Conservation (phyloP, 2,888 invertebrate genomes). For the Aromia moschata region DNA sequence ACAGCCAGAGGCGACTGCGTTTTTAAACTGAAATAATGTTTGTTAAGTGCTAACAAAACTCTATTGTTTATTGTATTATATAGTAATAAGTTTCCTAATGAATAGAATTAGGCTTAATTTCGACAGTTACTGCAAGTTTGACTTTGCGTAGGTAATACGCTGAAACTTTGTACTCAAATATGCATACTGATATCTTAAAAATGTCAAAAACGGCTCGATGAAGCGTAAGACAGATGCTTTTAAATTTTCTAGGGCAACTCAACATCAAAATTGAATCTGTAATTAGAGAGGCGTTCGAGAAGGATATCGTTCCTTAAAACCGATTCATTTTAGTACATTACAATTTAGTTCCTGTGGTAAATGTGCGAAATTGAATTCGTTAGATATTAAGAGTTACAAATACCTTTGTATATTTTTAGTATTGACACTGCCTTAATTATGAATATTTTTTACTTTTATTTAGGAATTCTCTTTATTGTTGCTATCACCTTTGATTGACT, state of each 20-base stretch:
- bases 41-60: constrained; percentile 42
- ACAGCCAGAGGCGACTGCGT: constrained; percentile 30
- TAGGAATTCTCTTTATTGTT: constrained; percentile 30
- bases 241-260: constrained; percentile 16
- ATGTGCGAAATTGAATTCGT: constrained; percentile 13
- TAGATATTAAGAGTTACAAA: constrained; percentile 27
- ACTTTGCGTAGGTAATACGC: constrained; percentile 14
- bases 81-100: constrained; percentile 37
- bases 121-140: constrained; percentile 8
- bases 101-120: constrained; percentile 23
- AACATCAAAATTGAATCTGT: constrained; percentile 15
- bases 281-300: constrained; percentile 10
- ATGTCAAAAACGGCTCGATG: constrained; percentile 9
- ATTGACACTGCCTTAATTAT: constrained; percentile 49
- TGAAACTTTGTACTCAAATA: constrained; percentile 21
- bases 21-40: constrained; percentile 49
- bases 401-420: constrained; percentile 41
- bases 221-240: constrained; percentile 17
- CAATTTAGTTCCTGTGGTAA: not conserved
- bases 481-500: constrained; percentile 25
- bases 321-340: constrained; percentile 20
- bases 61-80: constrained; percentile 51
- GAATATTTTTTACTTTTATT: constrained; percentile 33
- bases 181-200: constrained; percentile 20
- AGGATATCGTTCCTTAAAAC: constrained; percentile 14